These are phyloP conservation scores for Ostrea denselamellosa DNA, from an alignment of 1,140 invertebrate genomes.

Conservation along the genomic window DNA sequence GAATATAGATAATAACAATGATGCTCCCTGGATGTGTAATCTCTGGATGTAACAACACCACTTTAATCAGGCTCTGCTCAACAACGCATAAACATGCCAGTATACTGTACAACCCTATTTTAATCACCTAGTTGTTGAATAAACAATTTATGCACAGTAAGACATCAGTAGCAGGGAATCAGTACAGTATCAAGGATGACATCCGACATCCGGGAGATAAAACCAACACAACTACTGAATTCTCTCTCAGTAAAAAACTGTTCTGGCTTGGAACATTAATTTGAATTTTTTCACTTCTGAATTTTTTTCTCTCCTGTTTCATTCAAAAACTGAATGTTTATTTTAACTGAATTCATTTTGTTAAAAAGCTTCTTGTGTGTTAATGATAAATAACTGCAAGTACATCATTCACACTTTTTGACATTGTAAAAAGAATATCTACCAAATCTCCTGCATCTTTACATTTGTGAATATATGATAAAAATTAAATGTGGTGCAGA, in stretches of 20 bases:
- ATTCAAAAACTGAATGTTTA: not conserved
- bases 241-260: not conserved
- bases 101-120: not conserved
- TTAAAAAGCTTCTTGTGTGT: not conserved
- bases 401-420: too few species aligned
- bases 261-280: not conserved
- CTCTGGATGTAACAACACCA: too few species aligned
- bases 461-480: too few species aligned
- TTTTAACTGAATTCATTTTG: not conserved
- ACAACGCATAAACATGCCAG: not conserved
- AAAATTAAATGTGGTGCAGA: too few species aligned
- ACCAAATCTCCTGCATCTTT: too few species aligned
- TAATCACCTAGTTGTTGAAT: not conserved
- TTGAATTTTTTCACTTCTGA: not conserved
- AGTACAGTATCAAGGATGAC: not conserved
- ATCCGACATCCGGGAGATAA: not conserved
- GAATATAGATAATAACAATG: too few species aligned
- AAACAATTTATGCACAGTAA: not conserved
- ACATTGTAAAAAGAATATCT: too few species aligned
- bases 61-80: not conserved
- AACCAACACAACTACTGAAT: not conserved
- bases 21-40: too few species aligned
- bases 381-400: too few species aligned
- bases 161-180: not conserved
- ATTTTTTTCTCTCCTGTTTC: too few species aligned